Evolutionary conservation across 2,888 invertebrate species (phyloP).

Genomic region (Pegoplata infirma): DNA sequence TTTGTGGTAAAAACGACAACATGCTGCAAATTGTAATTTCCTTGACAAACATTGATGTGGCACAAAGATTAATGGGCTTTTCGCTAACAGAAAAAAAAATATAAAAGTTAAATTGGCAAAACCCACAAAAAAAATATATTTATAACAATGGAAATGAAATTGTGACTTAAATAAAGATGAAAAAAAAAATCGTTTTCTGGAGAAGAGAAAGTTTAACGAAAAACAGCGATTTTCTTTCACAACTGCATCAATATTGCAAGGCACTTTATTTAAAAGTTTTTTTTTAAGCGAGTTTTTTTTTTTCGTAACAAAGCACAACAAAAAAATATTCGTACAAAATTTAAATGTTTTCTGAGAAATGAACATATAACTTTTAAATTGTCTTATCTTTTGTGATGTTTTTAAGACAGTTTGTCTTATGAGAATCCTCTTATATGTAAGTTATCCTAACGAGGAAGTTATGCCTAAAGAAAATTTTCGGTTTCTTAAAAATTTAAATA

Average conservation of each 20-base stretch:
- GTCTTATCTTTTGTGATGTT: too few species aligned
- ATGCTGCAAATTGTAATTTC: constrained; percentile 57
- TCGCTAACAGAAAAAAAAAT: background rate
- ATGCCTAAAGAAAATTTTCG: too few species aligned
- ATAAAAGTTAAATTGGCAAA: constrained; percentile 21
- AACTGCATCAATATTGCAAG: constrained; percentile 10
- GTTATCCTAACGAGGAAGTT: too few species aligned
- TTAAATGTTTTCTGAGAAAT: too few species aligned
- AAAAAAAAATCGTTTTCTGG: constrained; percentile 1
- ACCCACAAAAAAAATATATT: constrained; percentile 1
- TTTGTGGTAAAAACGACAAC: constrained; percentile 35
- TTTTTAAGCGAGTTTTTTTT: background rate
- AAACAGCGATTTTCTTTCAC: background rate
- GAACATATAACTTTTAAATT: too few species aligned
- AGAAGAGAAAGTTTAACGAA: too few species aligned
- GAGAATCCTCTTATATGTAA: too few species aligned
- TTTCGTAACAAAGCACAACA: background rate
- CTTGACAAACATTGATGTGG: constrained; percentile 59
- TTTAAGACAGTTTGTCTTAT: too few species aligned
- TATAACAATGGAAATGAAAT: constrained; percentile 25
- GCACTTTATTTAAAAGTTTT: constrained; percentile 31
- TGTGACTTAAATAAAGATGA: constrained; percentile 9
- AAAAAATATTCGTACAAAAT: too few species aligned
- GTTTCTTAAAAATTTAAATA: too few species aligned
- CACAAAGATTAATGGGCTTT: constrained; percentile 54